Conservation (phyloP, 2,797 vertebrate genomes). For the Galagoides demidoff region DNA sequence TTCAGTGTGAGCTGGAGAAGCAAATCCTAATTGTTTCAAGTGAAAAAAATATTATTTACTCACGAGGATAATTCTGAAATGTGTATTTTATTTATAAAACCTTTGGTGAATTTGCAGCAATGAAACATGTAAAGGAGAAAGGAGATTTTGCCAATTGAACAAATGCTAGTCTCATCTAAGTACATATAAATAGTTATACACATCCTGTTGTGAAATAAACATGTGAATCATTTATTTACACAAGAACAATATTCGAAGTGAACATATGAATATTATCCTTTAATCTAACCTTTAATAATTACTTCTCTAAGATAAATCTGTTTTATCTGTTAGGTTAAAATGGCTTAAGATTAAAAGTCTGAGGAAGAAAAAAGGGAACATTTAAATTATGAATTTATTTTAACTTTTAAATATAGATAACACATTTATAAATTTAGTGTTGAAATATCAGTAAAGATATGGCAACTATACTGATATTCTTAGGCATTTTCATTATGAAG, state of each 20-base stretch:
- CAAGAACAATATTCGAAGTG: no score
- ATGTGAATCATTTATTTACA: background rate
- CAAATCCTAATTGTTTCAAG: slow-evolving; percentile 28
- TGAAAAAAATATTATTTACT: background rate
- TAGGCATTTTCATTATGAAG: background rate
- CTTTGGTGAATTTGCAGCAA: background rate
- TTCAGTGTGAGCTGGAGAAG: background rate
- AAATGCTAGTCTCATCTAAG: background rate
- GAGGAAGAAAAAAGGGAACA: background rate
- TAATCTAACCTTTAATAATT: no score
- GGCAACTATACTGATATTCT: background rate
- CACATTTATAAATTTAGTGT: background rate
- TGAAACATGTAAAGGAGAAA: background rate
- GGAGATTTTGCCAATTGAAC: background rate
- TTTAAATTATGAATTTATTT: slow-evolving; percentile 28
- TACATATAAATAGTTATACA: background rate
- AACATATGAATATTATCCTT: background rate
- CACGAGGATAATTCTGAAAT: background rate
- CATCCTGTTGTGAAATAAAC: background rate
- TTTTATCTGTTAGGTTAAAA: background rate
- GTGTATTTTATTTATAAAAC: slow-evolving; percentile 51
- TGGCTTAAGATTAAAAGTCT: background rate
- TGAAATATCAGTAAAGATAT: background rate
- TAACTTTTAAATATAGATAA: background rate
- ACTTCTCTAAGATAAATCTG: background rate